Base-by-base conservation (phyloP, 2,888 invertebrate genomes). In the Cordilura impudica region DNA sequence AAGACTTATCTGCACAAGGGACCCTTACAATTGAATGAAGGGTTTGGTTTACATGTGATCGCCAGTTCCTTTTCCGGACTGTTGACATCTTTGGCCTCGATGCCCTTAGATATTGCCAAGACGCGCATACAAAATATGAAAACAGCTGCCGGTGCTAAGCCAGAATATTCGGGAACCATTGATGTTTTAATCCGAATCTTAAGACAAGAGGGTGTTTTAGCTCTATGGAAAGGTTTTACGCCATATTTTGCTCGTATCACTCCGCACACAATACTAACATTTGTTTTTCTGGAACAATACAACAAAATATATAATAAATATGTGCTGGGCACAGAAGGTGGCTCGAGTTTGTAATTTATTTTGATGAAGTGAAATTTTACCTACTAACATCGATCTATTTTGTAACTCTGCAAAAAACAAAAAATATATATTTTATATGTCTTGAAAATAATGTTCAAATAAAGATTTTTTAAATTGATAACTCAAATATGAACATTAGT, bases 51-150 rank as follows among this genome's bases (percentile, higher is more conserved):
- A 51, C 99, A 99, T 91, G 99, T 99, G 91, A 93, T 93, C 74
- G 96, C 98, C 53, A 98, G 98, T 81, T 99, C 99, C 98, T 94
- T 98, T 82, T 97, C 98, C 67, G 99, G 99, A 1, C 92, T 99
- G 16, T 93, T 99, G 81, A 99, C 99, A 56, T 99, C 99, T 18
- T 94, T 95, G 60, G 97, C 97, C 8, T 98, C 98, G 0, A 97
- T 99, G 98, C 99, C 99, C 0, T 97, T 99, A 8, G 99, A 99
- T 90, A 99, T 99, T 88, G 98, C 98, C 63, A 99, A 99, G 91
- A 99, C 99, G 4, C 95, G 97, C 87, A 97, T 99, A 86, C 99
- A 99, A 91, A 99, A 98, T 89, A 99, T 99, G 94, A 96, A 95
- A 89, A 81, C 69, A 5, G 91, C 95, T 47, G 92, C 96, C 88